Conservation (phyloP, 2,888 invertebrate genomes). For the Dicranocentrus wangi region DNA sequence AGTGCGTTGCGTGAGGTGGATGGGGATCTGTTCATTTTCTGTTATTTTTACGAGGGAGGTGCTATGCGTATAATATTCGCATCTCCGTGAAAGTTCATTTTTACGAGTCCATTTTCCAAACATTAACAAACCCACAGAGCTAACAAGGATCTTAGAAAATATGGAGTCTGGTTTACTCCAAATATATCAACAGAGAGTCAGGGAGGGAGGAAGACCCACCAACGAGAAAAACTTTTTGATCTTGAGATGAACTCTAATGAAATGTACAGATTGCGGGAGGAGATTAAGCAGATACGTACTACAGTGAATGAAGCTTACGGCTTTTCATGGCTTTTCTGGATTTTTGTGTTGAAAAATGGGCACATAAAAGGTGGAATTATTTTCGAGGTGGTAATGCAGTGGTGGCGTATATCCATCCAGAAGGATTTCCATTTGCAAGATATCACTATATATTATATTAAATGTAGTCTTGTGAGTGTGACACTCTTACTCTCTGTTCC, state of each 20-base stretch:
- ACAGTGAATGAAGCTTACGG: too few species aligned
- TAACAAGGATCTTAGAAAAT: slow-evolving; percentile 2
- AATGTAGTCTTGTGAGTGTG: too few species aligned
- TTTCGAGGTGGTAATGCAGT: too few species aligned
- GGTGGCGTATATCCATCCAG: too few species aligned
- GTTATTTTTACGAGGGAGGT: not conserved
- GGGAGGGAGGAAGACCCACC: too few species aligned
- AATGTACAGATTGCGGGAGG: slow-evolving; percentile 38
- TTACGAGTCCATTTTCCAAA: slow-evolving; percentile 22
- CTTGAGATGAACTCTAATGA: not conserved
- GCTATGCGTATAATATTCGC: slow-evolving; percentile 3
- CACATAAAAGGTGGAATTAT: not conserved
- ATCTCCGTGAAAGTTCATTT: not conserved
- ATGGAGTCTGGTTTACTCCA: not conserved
- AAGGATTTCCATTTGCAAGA: too few species aligned
- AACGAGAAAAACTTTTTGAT: slow-evolving; percentile 27
- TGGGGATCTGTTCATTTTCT: not conserved
- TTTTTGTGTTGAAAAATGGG: not conserved
- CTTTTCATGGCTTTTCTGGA: too few species aligned
- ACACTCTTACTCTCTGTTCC: slow-evolving; percentile 11
- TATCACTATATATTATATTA: too few species aligned
- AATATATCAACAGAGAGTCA: slow-evolving; percentile 8
- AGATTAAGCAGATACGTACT: slow-evolving; percentile 31
- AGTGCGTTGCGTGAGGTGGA: not conserved
- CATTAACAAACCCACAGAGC: not conserved